Conservation (phyloP, 2,888 invertebrate genomes). For the Anthophora plumipes region DNA sequence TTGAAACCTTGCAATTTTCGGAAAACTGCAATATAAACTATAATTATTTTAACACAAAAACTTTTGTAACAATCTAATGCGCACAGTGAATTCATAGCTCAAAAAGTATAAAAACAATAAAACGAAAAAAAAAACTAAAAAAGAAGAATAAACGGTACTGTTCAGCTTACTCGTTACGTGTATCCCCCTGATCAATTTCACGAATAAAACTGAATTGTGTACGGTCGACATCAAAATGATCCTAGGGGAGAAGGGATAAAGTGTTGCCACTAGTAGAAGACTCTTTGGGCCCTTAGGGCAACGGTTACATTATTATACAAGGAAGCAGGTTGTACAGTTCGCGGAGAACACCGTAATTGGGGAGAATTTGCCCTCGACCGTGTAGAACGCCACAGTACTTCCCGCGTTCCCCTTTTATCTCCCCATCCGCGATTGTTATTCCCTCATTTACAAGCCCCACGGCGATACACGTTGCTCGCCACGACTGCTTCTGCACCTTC, state of each 20-base stretch:
- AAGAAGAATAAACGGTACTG: too few relatives aligned
- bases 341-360: slow-evolving; percentile 75
- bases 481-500: slow-evolving; percentile 31
- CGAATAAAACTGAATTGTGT: slow-evolving; percentile 40
- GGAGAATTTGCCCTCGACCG: slow-evolving; percentile 72
- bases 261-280: slow-evolving; percentile 30
- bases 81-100: too few relatives aligned
- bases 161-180: too few relatives aligned
- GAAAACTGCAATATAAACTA: too few relatives aligned
- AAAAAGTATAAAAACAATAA: too few relatives aligned
- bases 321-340: slow-evolving; percentile 63
- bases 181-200: neutral
- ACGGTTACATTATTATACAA: slow-evolving; percentile 64
- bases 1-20: too few relatives aligned
- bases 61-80: too few relatives aligned
- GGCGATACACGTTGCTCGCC: slow-evolving; percentile 63
- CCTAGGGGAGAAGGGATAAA: slow-evolving; percentile 46
- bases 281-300: slow-evolving; percentile 49
- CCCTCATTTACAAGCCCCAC: slow-evolving; percentile 75
- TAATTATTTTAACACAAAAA: too few relatives aligned
- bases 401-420: slow-evolving; percentile 46
- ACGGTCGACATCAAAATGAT: slow-evolving; percentile 36
- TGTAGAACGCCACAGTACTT: slow-evolving; percentile 52
- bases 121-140: too few relatives aligned
- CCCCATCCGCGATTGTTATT: slow-evolving; percentile 72